Conservation (phyloP, 2,113 vertebrate species). For the Genyomyrus donnyi region DNA sequence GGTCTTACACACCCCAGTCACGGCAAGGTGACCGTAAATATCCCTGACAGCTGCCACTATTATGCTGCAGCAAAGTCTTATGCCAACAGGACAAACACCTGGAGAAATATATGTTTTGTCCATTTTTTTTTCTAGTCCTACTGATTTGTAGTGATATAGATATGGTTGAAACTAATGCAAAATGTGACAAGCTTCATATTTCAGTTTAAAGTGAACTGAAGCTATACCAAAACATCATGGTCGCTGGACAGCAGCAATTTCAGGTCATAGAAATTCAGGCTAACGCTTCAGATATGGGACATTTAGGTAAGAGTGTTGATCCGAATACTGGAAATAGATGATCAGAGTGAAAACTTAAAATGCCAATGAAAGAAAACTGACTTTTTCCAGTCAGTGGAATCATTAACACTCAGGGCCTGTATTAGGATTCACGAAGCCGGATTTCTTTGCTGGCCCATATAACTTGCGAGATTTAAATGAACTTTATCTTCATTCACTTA, state of each 20-base stretch:
- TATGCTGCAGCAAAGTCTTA: not conserved
- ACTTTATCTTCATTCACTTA: not conserved
- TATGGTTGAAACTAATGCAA: not conserved
- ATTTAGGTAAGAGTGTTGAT: not conserved
- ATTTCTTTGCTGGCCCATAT: not conserved
- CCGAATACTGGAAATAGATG: not conserved
- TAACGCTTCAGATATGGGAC: not conserved
- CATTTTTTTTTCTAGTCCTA: not conserved
- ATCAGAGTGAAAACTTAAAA: not conserved
- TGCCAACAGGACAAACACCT: not conserved
- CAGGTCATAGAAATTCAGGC: not conserved
- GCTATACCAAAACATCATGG: not conserved
- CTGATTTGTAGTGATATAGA: not conserved
- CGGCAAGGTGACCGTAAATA: not conserved
- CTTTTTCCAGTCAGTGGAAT: not conserved
- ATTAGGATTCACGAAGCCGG: not conserved
- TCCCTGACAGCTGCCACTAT: not conserved
- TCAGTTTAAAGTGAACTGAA: too few species aligned
- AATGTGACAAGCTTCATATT: not conserved
- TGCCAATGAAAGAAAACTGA: not conserved
- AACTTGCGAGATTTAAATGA: not conserved
- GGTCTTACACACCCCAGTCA: not conserved
- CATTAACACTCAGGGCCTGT: not conserved
- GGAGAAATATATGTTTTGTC: not conserved
- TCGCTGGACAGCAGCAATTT: not conserved